Evolutionary conservation across 2,797 vertebrate genomes (phyloP).

Genomic region (Dallia pectoralis): DNA sequence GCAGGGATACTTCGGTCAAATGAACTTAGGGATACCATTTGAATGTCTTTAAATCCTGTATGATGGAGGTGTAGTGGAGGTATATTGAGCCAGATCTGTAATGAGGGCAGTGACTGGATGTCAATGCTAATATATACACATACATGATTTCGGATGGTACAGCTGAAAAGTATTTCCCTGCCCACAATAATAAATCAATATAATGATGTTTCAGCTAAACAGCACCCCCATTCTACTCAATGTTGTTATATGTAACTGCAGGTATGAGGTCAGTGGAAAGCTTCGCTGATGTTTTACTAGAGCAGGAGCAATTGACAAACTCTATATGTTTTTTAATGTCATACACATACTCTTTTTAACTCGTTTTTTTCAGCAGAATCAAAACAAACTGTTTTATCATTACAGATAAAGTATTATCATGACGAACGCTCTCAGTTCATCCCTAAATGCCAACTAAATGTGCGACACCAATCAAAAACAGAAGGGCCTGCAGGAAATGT

Average conservation of each 20-base stretch:
- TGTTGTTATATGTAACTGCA: conserved; percentile 30
- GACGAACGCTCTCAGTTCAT: not conserved
- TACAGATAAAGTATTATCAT: not conserved
- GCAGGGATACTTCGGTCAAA: too few relatives aligned
- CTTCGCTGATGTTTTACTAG: conserved; percentile 1
- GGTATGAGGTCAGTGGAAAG: conserved; percentile 7
- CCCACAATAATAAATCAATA: not conserved
- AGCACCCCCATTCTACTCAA: conserved; percentile 44
- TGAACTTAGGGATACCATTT: too few relatives aligned
- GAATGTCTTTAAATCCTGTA: too few relatives aligned
- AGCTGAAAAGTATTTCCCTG: not conserved
- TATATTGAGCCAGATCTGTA: too few relatives aligned
- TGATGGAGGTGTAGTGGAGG: too few relatives aligned
- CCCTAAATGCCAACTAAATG: not conserved
- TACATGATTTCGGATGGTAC: not conserved
- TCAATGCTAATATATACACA: too few relatives aligned
- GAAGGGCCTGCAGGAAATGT: not conserved
- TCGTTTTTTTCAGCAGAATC: not conserved
- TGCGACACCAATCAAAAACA: not conserved
- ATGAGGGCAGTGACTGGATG: not conserved
- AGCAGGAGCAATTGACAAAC: not conserved
- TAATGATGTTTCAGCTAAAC: conserved; percentile 38
- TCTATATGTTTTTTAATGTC: not conserved
- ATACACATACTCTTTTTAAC: not conserved
- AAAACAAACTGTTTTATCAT: not conserved